Base-by-base conservation (phyloP, 1,140 invertebrate species). In the Trichomalopsis sarcophagae region DNA sequence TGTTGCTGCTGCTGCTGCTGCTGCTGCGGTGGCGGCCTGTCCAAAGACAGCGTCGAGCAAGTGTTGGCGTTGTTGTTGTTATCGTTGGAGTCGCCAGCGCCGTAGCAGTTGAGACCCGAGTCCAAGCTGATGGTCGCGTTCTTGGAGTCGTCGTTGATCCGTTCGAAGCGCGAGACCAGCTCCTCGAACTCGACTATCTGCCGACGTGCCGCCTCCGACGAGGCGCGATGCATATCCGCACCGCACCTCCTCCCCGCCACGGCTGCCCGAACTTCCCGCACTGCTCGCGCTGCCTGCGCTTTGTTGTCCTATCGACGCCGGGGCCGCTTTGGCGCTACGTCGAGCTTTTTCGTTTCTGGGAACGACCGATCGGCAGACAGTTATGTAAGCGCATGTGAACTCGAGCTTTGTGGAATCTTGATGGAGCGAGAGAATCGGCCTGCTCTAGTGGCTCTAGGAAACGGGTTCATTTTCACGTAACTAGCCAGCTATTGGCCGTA, bases 141-240 rank as follows among this genome's bases (percentile, higher is more conserved):
- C 14, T 74, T 50, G 27, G 76, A 73, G 55, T 88, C 77, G 77
- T 90, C 90, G 89, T 92, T 93, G n/a, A 92, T 92, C 13, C 91
- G 91, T 85, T 92, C 91, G 47, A 93, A 86, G 7, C 91, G 90
- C 84, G 91, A 91, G 6, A 91, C 90, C 77, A 93, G 87, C 86
- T 93, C 92, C 84, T 92, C 92, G 81, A 92, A 92, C 85, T 93
- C 92, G 88, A 91, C 88, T 82, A 93, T 92, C 87, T 92, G 92
- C 80, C 89, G 89, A 81, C 89, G 90, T 84, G 89, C 88, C 55
- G 89, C 88, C 82, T 92, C 91, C 83, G 87, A 88, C 62, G 88
- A 87, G 74, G 69, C 68, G 79, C 80, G 84, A 87, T 87, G 87
- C 89, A 87, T 89, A 81, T 87, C 88, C 87, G 87, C 86, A 30